Conservation (phyloP, 2,113 vertebrate species). For the Polypterus senegalus region DNA sequence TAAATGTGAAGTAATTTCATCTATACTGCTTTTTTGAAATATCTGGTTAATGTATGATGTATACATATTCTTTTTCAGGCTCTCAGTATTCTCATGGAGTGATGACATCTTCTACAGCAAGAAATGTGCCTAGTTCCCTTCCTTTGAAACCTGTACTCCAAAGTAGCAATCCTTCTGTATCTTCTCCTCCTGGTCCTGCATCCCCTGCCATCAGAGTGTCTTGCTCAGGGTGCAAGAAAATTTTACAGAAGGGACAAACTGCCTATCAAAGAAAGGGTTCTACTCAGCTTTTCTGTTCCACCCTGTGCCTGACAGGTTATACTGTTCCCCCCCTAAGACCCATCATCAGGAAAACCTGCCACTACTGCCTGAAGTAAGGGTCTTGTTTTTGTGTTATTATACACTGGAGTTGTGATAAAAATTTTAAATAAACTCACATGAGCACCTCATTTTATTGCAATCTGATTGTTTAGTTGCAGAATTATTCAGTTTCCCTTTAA, state of each 20-base stretch:
- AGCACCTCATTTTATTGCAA: too few relatives aligned
- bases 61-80: constrained; percentile 33
- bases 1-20: not conserved
- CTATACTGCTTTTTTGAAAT: not conserved
- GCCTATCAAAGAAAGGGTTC: constrained; percentile 94
- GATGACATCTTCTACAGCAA: constrained; percentile 43
- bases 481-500: too few relatives aligned
- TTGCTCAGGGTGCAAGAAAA: constrained; percentile 82
- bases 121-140: constrained; percentile 20
- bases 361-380: constrained; percentile 82
- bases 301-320: constrained; percentile 84
- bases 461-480: too few relatives aligned
- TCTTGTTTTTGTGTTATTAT: not conserved
- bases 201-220: constrained; percentile 58
- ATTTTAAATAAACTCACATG: too few relatives aligned
- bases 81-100: constrained; percentile 58
- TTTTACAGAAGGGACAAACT: constrained; percentile 85
- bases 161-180: constrained; percentile 48
- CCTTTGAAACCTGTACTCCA: constrained; percentile 42
- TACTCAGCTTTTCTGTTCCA: constrained; percentile 84
- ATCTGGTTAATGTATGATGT: not conserved
- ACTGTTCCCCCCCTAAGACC: constrained; percentile 52
- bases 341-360: constrained; percentile 60
- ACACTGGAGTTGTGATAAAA: too few relatives aligned
- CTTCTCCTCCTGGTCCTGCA: constrained; percentile 34